Evolutionary conservation across 1,140 invertebrate species (phyloP).

Genomic region (Heliconius melpomene): DNA sequence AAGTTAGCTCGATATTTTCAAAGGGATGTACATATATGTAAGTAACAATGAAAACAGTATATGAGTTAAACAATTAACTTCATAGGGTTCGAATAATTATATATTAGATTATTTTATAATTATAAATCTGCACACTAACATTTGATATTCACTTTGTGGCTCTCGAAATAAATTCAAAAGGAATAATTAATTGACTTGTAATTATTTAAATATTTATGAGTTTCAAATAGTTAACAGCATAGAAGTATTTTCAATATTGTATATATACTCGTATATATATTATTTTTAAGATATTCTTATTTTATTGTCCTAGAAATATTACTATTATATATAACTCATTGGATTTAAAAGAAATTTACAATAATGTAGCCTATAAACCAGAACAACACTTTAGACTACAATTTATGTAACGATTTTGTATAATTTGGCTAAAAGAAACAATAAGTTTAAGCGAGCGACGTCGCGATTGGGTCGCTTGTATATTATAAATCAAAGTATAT

Average conservation of each 20-base stretch:
- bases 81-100: not conserved
- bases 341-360: too few relatives aligned
- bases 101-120: not conserved
- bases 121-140: not conserved
- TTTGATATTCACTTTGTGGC: not conserved
- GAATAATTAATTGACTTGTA: not conserved
- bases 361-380: too few relatives aligned
- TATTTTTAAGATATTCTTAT: not conserved
- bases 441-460: too few relatives aligned
- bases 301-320: too few relatives aligned
- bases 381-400: too few relatives aligned
- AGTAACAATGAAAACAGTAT: not conserved
- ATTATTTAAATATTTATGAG: not conserved
- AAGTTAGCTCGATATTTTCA: too few relatives aligned
- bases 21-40: not conserved
- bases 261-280: not conserved
- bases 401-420: too few relatives aligned
- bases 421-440: too few relatives aligned
- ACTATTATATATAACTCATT: too few relatives aligned
- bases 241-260: not conserved
- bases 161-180: not conserved
- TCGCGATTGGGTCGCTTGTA: too few relatives aligned
- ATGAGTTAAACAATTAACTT: not conserved
- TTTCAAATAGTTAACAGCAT: not conserved
- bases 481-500: too few relatives aligned